phyloP scores from a whole-genome alignment of 1,140 invertebrate genomes.

The Drosophila varians region DNA sequence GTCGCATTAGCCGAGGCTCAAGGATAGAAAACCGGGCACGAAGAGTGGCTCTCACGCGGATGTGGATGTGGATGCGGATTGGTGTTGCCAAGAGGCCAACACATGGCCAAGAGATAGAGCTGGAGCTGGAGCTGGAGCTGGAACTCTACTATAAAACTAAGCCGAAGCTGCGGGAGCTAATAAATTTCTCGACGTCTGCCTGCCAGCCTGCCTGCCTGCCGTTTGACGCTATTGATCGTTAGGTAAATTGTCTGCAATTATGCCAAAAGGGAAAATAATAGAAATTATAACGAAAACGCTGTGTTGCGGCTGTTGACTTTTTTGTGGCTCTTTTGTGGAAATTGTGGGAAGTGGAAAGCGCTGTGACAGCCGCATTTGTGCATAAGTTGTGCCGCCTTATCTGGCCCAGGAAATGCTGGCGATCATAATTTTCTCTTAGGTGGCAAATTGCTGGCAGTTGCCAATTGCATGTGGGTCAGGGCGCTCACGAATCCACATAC shows the following conservation, averaged over 20 bases:
- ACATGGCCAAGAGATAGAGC: conserved; percentile 45
- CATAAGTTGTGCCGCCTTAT: conserved; percentile 63
- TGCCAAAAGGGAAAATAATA: conserved; percentile 82
- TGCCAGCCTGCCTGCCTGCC: conserved; percentile 61
- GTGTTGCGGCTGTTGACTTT: conserved; percentile 65
- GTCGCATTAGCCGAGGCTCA: conserved; percentile 67
- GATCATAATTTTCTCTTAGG: conserved; percentile 76
- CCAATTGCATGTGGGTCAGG: conserved; percentile 71
- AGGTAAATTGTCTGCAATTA: conserved; percentile 82
- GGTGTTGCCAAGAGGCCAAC: conserved; percentile 60
- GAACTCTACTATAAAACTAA: not conserved
- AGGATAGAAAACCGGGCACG: conserved; percentile 69
- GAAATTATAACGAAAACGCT: conserved; percentile 80
- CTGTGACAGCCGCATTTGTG: conserved; percentile 60
- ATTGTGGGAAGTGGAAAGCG: conserved; percentile 58
- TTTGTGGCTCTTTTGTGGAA: conserved; percentile 26
- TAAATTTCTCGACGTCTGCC: conserved; percentile 69
- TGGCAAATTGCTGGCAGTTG: conserved; percentile 79
- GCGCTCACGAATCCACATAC: conserved; percentile 55
- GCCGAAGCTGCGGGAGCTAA: conserved; percentile 73
- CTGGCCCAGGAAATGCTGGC: conserved; percentile 64
- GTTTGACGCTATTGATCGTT: conserved; percentile 78
- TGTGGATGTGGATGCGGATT: conserved; percentile 35
- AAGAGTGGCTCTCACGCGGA: conserved; percentile 70
- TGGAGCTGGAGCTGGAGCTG: not conserved